A percentile compares a stretch with the other conserved stretches of the same genome.
Evolutionary conservation across 2,888 invertebrate genomes (phyloP).

Genomic region (Phaonia tiefii): DNA sequence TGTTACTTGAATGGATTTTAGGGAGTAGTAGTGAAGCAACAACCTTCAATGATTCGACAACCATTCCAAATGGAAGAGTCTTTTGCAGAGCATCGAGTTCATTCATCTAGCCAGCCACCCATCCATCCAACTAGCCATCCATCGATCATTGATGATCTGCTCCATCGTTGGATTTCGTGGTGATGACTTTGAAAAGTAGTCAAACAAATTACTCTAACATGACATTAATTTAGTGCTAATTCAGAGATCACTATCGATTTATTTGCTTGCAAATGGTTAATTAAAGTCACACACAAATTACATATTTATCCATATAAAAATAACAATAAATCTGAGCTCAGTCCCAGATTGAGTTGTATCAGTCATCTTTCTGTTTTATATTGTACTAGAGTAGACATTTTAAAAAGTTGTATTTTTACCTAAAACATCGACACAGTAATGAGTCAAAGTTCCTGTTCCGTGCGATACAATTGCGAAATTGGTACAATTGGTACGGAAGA

Average conservation of each 20-base stretch:
- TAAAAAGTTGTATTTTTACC: no score
- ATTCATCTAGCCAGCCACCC: conserved; percentile 32
- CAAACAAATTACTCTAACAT: conserved; percentile 35
- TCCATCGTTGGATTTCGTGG: conserved; percentile 10
- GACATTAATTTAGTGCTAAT: conserved; percentile 39
- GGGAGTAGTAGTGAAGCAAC: conserved; percentile 20
- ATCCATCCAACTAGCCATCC: conserved; percentile 26
- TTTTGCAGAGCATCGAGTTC: conserved; percentile 26
- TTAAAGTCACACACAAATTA: no score
- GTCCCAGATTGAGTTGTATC: no score
- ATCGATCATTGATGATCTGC: conserved; percentile 39
- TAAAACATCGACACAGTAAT: no score
- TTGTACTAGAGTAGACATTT: no score
- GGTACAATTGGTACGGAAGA: no score
- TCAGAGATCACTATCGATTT: not conserved
- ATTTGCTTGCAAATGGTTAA: no score
- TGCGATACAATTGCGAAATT: no score
- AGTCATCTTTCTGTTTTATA: no score
- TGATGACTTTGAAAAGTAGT: conserved; percentile 30
- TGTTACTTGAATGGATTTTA: conserved; percentile 30
- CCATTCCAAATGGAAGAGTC: conserved; percentile 21
- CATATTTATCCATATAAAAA: no score
- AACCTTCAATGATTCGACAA: conserved; percentile 34
- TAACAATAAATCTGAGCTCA: no score
- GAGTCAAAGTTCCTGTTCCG: no score